Percentiles rank a stretch among this genome's conserved stretches.
Conservation (phyloP, 2,888 invertebrate genomes). For the Yponomeuta plumbellus region DNA sequence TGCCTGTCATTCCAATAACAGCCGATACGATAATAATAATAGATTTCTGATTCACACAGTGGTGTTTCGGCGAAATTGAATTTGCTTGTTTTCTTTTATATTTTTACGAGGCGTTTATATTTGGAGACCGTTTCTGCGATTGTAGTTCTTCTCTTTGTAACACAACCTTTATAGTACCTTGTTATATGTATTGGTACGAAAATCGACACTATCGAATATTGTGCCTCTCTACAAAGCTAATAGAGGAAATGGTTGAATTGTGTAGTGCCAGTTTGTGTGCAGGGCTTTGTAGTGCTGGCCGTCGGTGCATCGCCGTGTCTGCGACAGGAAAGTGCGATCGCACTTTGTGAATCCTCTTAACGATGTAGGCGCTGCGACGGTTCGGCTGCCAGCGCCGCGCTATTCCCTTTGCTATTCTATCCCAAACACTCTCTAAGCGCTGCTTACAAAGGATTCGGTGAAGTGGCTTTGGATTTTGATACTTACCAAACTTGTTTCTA, state of each 20-base stretch:
- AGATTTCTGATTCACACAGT: neutral
- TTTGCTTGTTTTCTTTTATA: neutral
- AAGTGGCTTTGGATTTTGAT: neutral
- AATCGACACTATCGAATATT: neutral
- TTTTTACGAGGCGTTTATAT: neutral
- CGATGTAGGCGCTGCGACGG: neutral
- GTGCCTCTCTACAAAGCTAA: neutral
- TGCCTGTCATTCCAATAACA: constrained; percentile 8
- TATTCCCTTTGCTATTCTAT: constrained; percentile 1
- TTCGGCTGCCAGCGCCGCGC: neutral
- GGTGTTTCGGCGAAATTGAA: neutral
- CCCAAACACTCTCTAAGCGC: neutral
- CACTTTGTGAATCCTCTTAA: constrained; percentile 3
- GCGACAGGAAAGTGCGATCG: neutral
- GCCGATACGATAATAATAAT: neutral
- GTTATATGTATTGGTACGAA: neutral
- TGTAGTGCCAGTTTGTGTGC: neutral
- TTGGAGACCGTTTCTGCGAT: neutral
- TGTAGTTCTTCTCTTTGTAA: neutral
- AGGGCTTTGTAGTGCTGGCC: neutral
- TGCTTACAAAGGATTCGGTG: neutral
- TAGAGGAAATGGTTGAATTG: neutral
- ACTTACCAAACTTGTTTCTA: neutral
- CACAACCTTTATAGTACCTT: neutral
- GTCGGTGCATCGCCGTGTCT: neutral